A percentile compares a stretch with the other conserved stretches of the same genome.
phyloP scores from a whole-genome alignment of 2,888 invertebrate genomes.

The Drosophila flavopinicola region DNA sequence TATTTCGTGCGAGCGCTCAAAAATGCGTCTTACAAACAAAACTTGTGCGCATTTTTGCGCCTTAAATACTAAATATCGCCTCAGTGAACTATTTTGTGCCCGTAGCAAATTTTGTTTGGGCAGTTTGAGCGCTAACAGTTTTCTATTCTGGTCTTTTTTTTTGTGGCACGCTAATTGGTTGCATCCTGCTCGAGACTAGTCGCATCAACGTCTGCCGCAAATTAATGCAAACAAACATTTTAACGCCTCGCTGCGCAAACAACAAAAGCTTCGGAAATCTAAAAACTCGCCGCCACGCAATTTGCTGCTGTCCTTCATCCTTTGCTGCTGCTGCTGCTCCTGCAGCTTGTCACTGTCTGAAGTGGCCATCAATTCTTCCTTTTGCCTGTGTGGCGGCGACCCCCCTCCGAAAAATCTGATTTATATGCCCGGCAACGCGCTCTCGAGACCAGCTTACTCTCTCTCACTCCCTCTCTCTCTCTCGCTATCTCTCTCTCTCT shows the following conservation, averaged over 20 bases:
- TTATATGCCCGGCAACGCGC: constrained; percentile 74
- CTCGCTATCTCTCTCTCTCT: too few relatives aligned
- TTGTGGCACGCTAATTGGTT: constrained; percentile 55
- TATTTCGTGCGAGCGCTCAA: constrained; percentile 34
- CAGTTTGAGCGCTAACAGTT: constrained; percentile 13
- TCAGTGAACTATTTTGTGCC: constrained; percentile 36
- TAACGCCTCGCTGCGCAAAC: constrained; percentile 69
- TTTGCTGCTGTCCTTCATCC: constrained; percentile 48
- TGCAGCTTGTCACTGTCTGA: constrained; percentile 69
- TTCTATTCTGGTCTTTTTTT: constrained; percentile 2
- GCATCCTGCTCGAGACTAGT: constrained; percentile 3
- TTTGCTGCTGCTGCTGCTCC: constrained; percentile 9
- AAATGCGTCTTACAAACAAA: constrained; percentile 17
- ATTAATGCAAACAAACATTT: constrained; percentile 80
- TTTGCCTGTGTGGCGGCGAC: constrained; percentile 33
- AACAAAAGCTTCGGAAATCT: constrained; percentile 40
- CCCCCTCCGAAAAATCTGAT: constrained; percentile 66
- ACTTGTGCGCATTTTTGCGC: constrained; percentile 40
- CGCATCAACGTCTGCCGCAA: constrained; percentile 68
- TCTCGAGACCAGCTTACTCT: background rate
- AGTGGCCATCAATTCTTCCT: constrained; percentile 75
- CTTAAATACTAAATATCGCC: constrained; percentile 12
- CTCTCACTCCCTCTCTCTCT: too few relatives aligned
- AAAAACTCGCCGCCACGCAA: constrained; percentile 61
- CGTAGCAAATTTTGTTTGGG: constrained; percentile 31